Evolutionary conservation across 2,797 vertebrate species (phyloP).

Genomic region (Hipposideros larvatus): DNA sequence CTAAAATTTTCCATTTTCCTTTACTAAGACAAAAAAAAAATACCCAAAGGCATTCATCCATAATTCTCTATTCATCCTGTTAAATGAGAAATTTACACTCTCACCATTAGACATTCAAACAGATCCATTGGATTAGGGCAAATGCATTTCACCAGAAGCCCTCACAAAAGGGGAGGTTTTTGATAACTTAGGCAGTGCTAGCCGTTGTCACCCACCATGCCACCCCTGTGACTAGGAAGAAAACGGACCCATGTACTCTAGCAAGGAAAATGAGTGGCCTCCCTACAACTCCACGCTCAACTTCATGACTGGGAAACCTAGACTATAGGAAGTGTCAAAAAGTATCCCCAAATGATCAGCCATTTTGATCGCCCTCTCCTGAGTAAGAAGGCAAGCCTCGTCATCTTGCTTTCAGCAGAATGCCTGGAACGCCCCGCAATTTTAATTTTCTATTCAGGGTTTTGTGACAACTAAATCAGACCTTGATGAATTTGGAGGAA

Average conservation of each 20-base stretch:
- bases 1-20: neutral
- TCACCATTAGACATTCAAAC: neutral
- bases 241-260: neutral
- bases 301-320: conserved; percentile 4
- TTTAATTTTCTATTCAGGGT: conserved; percentile 76
- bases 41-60: neutral
- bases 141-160: neutral
- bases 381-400: conserved; percentile 70
- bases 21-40: neutral
- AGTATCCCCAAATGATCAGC: conserved; percentile 81
- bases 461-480: conserved; percentile 85
- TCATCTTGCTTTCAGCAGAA: conserved; percentile 62
- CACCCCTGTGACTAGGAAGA: neutral
- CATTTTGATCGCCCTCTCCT: conserved; percentile 77
- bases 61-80: neutral
- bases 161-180: neutral
- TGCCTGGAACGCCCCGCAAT: conserved; percentile 56
- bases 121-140: neutral
- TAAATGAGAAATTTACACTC: neutral
- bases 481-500: conserved; percentile 82
- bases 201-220: neutral
- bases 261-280: neutral
- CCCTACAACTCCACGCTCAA: neutral
- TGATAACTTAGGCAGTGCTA: neutral
- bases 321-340: conserved; percentile 37